These are phyloP conservation scores for Acrossocheilus fasciatus DNA, from an alignment of 2,797 vertebrate genomes.

Conservation along the genomic window DNA sequence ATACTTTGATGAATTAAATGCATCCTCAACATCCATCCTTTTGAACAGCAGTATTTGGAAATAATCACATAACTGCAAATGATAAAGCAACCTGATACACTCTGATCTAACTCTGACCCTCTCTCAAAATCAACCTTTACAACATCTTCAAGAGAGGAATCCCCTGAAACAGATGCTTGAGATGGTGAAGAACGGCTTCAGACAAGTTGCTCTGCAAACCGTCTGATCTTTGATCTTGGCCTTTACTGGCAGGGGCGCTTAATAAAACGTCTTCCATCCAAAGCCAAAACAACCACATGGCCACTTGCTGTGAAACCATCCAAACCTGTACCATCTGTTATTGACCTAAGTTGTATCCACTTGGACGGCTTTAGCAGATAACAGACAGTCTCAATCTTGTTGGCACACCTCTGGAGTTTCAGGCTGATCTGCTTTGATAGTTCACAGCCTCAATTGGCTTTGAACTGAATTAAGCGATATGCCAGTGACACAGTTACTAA, in stretches of 20 bases:
- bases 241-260: neutral
- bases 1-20: neutral
- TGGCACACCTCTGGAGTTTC: constrained; percentile 58
- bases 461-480: constrained; percentile 73
- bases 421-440: constrained; percentile 71
- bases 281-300: neutral
- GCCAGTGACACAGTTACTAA: constrained; percentile 66
- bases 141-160: neutral
- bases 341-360: constrained; percentile 63
- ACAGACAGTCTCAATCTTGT: constrained; percentile 71
- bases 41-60: neutral
- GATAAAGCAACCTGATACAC: neutral
- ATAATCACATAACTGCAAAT: neutral
- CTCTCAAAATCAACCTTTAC: neutral
- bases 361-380: constrained; percentile 74
- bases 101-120: neutral
- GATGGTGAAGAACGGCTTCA: neutral
- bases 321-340: constrained; percentile 50
- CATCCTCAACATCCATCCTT: neutral
- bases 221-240: constrained; percentile 11
- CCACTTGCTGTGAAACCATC: neutral
- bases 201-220: neutral
- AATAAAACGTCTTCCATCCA: neutral
- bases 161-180: constrained; percentile 23
- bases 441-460: constrained; percentile 70